These are phyloP conservation scores for Cryptotis parvus DNA, from an alignment of 2,113 vertebrate species.

Conservation along the genomic window DNA sequence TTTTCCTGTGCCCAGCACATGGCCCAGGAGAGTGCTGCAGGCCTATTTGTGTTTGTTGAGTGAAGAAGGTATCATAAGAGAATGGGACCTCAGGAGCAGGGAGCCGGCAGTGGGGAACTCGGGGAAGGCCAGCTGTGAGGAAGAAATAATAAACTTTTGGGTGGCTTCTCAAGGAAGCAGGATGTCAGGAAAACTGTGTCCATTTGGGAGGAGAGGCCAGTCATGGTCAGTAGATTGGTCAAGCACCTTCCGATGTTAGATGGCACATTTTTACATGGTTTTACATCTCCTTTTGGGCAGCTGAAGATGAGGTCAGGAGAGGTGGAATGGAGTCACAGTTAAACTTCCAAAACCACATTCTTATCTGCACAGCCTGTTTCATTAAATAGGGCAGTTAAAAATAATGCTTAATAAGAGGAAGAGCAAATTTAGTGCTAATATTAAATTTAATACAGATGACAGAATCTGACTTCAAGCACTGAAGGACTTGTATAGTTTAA, in stretches of 20 bases:
- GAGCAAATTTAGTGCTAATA: constrained; percentile 16
- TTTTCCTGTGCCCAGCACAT: too few species aligned
- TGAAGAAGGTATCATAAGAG: background rate
- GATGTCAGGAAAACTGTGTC: background rate
- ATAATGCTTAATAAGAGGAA: constrained; percentile 34
- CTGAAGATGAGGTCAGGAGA: background rate
- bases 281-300: too few species aligned
- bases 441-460: constrained; percentile 54
- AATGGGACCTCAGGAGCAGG: background rate
- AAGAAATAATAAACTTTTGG: background rate
- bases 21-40: background rate
- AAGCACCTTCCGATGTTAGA: background rate
- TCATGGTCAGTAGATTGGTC: background rate
- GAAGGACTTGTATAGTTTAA: constrained; percentile 9
- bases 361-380: constrained; percentile 14
- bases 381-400: constrained; percentile 67
- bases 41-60: background rate
- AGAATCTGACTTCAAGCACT: constrained; percentile 18
- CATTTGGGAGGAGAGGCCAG: background rate
- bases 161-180: background rate
- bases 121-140: background rate
- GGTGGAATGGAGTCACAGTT: background rate
- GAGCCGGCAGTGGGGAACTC: background rate
- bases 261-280: too few species aligned
- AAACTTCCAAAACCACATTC: constrained; percentile 20